Conservation (phyloP, 2,888 invertebrate genomes). For the Eristalinus aeneus region DNA sequence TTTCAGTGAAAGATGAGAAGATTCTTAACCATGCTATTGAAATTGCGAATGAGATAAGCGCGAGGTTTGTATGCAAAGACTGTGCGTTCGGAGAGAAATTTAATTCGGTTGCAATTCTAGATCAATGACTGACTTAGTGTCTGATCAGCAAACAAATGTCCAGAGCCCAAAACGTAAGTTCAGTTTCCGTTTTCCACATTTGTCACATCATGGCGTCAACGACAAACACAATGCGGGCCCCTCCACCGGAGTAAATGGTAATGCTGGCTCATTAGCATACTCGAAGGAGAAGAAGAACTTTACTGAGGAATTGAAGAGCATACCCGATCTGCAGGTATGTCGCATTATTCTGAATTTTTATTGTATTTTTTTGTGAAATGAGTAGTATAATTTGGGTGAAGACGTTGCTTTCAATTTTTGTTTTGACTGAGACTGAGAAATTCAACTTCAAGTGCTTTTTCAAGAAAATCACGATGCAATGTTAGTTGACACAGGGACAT, state of each 20-base stretch:
- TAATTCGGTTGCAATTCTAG: slow-evolving; percentile 75
- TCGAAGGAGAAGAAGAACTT: slow-evolving; percentile 87
- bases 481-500: no score
- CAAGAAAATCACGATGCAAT: not conserved
- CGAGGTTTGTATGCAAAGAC: slow-evolving; percentile 81
- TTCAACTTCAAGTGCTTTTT: not conserved
- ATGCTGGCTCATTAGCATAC: slow-evolving; percentile 80
- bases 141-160: slow-evolving; percentile 82
- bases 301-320: slow-evolving; percentile 92
- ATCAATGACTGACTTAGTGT: slow-evolving; percentile 84
- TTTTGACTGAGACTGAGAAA: not conserved
- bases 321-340: slow-evolving; percentile 93
- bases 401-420: slow-evolving; percentile 24
- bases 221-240: slow-evolving; percentile 74
- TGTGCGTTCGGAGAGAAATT: not conserved
- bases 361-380: slow-evolving; percentile 20
- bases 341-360: slow-evolving; percentile 2
- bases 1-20: slow-evolving; percentile 95
- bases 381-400: slow-evolving; percentile 32
- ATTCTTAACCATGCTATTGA: slow-evolving; percentile 96
- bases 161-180: slow-evolving; percentile 89
- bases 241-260: slow-evolving; percentile 74
- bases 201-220: slow-evolving; percentile 74
- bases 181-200: slow-evolving; percentile 87
- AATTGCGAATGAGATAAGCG: slow-evolving; percentile 94